Evolutionary conservation across 2,888 invertebrate species (phyloP), one percentile per base, ranked within the genome.

Genomic region (Conchocele bisecta): DNA sequence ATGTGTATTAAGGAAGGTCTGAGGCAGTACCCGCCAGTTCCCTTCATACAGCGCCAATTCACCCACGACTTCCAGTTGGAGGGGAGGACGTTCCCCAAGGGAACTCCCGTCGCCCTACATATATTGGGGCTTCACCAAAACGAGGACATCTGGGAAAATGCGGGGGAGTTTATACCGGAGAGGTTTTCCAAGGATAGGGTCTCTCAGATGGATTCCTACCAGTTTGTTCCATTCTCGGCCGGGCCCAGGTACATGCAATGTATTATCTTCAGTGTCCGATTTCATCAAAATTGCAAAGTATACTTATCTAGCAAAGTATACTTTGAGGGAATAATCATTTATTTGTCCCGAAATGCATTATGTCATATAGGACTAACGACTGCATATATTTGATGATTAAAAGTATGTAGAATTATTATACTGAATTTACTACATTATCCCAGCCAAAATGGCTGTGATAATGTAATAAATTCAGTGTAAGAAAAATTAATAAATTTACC

Each of bases 171-270:
- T 57, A 50, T 60, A 13, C 87, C 88, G 31, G 83, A 86, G 13
- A 68, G 88, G 46, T 87, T 88, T 61, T 51, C 59, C 6, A 71
- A 76, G 7, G 84, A 85, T n/a, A 83, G 84, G 41, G 57, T 79
- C 0, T 59, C 56, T 26, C 71, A 83, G 42, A 78, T 71, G 71
- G 81, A 87, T 50, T 56, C 68, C 9, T 86, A 70, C 53, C 70
- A 80, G 11, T 88, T 83, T 68, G 56, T 84, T 5, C 87, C 88
- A 15, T 88, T 88, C 54, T 86, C 87, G n/a, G 88, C 88, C 11
- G 86, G 86, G 22, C 85, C 85, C 39, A 71, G 85, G 85, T 85
- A n/a, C n/a, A n/a, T n/a, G n/a, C n/a, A n/a, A n/a, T n/a, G n/a
- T n/a, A n/a, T n/a, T n/a, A n/a, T n/a, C n/a, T n/a, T n/a, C n/a